Base-by-base conservation (phyloP, 2,797 vertebrate species). In the Pantherophis vulpinus region DNA sequence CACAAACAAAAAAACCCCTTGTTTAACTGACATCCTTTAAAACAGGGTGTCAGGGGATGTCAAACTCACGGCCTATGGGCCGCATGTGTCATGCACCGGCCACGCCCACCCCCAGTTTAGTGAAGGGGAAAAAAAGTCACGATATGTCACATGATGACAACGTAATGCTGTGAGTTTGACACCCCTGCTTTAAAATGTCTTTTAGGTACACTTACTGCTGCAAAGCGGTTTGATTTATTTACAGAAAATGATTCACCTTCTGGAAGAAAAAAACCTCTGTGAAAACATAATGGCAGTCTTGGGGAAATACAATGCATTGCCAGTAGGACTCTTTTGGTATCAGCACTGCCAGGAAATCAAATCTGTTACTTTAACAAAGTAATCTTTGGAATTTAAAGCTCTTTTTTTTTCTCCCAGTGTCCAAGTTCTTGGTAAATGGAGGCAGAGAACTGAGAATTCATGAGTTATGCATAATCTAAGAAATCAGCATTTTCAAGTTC, bases 381-480 rank as follows among this genome's bases (percentile, higher is more conserved):
- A 90, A 88, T 54, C 83, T 91, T 90, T 59, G 86, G 3, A 0
- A 5, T 59, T 70, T 7, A 6, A 11, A 91, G 63, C 91, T 91
- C 86, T 92, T 94, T n/a, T 14, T 74, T 9, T 42, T 20, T 4
- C 10, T 4, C 27, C 13, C 12, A 4, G 91, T 70, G 93, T 93
- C 93, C 94, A 95, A 70, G 90, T 93, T 42, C 32, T 27, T 91
- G 92, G 93, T 70, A 92, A 90, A 32, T 0, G 94, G 95, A 95
- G 96, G 95, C 95, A 95, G 66, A 95, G 92, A 96, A 94, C 90
- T 94, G 95, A 88, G 95, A 95, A 92, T 95, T 95, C 95, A 94
- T 54, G n/a, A 95, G 95, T 96, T 95, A 95, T 95, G 86, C 89
- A 93, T 94, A 96, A 94, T 93, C 89, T 88, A 95, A 96, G 90